Percentiles rank a stretch among this genome's conserved stretches.
Conservation (phyloP, 2,113 vertebrate genomes). For the Lichenostomus cassidix region DNA sequence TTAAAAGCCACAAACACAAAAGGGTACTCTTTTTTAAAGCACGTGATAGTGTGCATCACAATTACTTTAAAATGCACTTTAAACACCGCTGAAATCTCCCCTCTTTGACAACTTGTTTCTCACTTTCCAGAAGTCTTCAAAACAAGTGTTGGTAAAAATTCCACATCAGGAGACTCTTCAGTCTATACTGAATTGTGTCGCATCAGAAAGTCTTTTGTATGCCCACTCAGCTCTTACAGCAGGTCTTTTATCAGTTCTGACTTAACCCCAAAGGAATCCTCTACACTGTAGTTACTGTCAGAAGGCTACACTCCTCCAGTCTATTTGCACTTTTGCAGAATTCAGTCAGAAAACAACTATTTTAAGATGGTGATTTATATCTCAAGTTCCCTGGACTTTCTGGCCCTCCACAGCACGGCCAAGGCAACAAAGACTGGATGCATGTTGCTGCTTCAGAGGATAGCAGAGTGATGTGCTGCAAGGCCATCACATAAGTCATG, state of each 20-base stretch:
- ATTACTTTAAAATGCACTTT: background rate
- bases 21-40: background rate
- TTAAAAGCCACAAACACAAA: background rate
- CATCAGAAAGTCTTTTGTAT: background rate
- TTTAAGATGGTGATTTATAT: background rate
- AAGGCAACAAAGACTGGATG: background rate
- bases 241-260: conserved; percentile 12
- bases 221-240: background rate
- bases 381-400: background rate
- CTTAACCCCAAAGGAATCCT: background rate
- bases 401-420: background rate
- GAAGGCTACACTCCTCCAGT: background rate
- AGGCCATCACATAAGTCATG: background rate
- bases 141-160: background rate
- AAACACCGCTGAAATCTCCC: background rate
- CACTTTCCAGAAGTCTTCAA: background rate
- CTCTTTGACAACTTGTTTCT: background rate
- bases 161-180: background rate
- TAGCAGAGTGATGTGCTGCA: rapidly evolving
- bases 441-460: background rate
- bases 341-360: background rate
- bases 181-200: background rate
- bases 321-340: background rate
- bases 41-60: background rate
- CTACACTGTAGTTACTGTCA: background rate